Base-by-base conservation (phyloP, 2,888 invertebrate genomes). In the Torymus texanus region DNA sequence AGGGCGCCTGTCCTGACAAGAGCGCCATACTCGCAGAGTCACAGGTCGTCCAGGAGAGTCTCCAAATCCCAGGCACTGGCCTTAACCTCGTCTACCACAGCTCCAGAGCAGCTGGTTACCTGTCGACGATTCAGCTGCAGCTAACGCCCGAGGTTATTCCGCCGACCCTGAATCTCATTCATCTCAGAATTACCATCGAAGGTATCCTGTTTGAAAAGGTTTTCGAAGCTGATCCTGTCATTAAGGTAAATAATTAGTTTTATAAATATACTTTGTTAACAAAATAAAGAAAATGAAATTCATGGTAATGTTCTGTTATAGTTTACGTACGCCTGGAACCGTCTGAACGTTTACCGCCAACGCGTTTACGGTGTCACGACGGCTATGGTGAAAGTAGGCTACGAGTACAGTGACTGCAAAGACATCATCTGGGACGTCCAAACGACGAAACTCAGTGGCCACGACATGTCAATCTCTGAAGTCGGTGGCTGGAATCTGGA, bases 401-500 rank as follows among this genome's bases (percentile, higher is more conserved):
- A 99, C 90, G 96, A 98, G 88, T 98, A 99, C 90, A 95, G 93
- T 63, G 96, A 96, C 85, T 98, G 99, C 90, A 95, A 95, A 85
- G 95, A 96, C 88, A 94, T 97, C 62, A 96, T 98, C 85, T 99
- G 99, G 99, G 97, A 97, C 87, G 96, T 96, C 29, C 97, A 98
- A 89, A 97, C 97, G 0, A 97, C 98, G 0, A 97, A 97, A 85
- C 91, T 99, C 65, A 97, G 97, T 86, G 99, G 98, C 0, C 97
- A 97, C 88, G 98, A 98, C 88, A 97, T 98, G 96, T 96, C 96
- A 80, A 98, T 98, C 68, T 98, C 98, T 0, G 98, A 98, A 91
- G 96, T 98, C 58, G 98, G 98, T 0, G 98, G 97, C 14, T 99
- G 98, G 98, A 98, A 98, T 90, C 92, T 99, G 84, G 97, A 99